Percentiles rank a stretch among this genome's conserved stretches.
Evolutionary conservation across 1,140 invertebrate genomes (phyloP).

Genomic region (Diorhabda elongata): DNA sequence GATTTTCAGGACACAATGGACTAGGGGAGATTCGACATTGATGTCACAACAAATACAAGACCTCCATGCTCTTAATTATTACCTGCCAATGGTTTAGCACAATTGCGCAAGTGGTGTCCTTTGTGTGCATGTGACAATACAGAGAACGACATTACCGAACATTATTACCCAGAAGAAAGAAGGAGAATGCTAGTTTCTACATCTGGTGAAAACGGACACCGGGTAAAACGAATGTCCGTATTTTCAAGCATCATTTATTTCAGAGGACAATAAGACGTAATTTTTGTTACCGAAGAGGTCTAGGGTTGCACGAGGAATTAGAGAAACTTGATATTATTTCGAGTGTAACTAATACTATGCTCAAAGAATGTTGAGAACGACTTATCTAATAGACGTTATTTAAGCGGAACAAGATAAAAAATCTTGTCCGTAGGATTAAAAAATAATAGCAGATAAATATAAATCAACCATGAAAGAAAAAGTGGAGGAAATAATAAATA

Average conservation of each 20-base stretch:
- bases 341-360: neutral
- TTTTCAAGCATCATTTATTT: slow-evolving; percentile 4
- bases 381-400: neutral
- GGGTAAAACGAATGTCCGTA: slow-evolving; percentile 1
- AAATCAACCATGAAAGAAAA: too few species aligned
- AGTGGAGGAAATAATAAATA: too few species aligned
- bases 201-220: slow-evolving; percentile 30
- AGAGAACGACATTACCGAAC: slow-evolving; percentile 16
- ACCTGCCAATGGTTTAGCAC: slow-evolving; percentile 26
- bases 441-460: too few species aligned
- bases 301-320: neutral
- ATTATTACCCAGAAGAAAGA: neutral
- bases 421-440: too few species aligned
- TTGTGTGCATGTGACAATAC: slow-evolving; percentile 25
- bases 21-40: slow-evolving; percentile 7
- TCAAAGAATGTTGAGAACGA: neutral
- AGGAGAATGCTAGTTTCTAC: slow-evolving; percentile 21
- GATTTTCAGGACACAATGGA: neutral
- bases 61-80: slow-evolving; percentile 21
- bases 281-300: slow-evolving; percentile 1
- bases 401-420: neutral
- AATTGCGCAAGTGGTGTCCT: slow-evolving; percentile 22
- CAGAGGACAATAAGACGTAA: slow-evolving; percentile 6
- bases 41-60: slow-evolving; percentile 30
- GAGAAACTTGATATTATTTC: slow-evolving; percentile 3